Conservation (phyloP, 2,113 vertebrate genomes). For the Falcunculus frontatus region DNA sequence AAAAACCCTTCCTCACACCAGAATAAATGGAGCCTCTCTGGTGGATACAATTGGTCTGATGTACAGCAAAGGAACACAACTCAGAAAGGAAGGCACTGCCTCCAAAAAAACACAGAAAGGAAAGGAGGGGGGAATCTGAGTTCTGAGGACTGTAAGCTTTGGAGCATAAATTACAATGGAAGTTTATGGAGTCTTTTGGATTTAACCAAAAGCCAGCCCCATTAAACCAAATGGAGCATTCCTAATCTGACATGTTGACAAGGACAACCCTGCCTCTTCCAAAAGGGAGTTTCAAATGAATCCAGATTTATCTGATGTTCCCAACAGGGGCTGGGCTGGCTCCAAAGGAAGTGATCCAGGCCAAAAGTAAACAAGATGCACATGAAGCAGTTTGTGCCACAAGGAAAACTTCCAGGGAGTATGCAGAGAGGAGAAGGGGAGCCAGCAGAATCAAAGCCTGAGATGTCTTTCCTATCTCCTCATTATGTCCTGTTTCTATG, state of each 20-base stretch:
- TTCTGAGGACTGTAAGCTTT: background rate
- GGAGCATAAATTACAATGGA: background rate
- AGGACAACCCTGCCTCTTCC: constrained; percentile 35
- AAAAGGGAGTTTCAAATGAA: constrained; percentile 34
- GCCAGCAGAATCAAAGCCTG: background rate
- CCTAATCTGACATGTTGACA: constrained; percentile 62
- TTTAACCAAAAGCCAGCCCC: background rate
- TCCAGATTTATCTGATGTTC: constrained; percentile 55
- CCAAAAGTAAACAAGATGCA: constrained; percentile 63
- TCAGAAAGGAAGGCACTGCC: background rate
- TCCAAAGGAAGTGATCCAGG: constrained; percentile 40
- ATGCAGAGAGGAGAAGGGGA: background rate
- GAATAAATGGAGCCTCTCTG: background rate
- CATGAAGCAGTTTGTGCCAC: constrained; percentile 48
- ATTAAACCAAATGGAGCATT: constrained; percentile 57
- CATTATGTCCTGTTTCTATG: background rate
- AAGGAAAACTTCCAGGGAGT: constrained; percentile 46
- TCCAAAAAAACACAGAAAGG: background rate
- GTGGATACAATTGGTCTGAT: background rate
- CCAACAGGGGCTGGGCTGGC: constrained; percentile 31
- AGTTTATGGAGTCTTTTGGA: constrained; percentile 21
- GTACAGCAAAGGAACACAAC: background rate
- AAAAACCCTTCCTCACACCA: background rate
- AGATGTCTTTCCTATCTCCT: background rate
- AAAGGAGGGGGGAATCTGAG: background rate